Percentiles rank a stretch among this genome's conserved stretches.
These are phyloP conservation scores for Aptenodytes forsteri DNA, from an alignment of 2,113 vertebrate species.

Conservation along the genomic window DNA sequence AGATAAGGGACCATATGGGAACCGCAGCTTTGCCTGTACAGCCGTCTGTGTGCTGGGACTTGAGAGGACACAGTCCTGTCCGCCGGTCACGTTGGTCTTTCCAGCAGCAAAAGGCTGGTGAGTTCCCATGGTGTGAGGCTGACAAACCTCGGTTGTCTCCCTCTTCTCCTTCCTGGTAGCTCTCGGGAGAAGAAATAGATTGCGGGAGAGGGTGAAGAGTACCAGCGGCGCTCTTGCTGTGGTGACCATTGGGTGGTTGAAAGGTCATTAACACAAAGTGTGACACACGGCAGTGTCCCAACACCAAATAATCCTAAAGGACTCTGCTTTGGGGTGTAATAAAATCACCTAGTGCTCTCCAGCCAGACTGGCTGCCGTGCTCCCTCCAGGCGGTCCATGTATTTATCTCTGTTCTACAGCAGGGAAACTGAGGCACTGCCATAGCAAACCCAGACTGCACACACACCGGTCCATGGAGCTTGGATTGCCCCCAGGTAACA, in stretches of 20 bases:
- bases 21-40: background rate
- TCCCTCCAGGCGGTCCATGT: background rate
- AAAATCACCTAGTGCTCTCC: background rate
- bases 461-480: background rate
- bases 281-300: background rate
- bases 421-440: background rate
- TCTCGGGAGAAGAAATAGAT: background rate
- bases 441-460: background rate
- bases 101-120: background rate
- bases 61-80: background rate
- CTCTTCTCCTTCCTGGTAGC: background rate
- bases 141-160: background rate
- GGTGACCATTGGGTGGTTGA: background rate
- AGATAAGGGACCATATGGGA: background rate
- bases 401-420: background rate
- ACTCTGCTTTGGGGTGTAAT: background rate
- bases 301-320: background rate
- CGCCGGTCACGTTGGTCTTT: fast-evolving
- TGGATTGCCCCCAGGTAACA: background rate
- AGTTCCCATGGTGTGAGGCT: background rate
- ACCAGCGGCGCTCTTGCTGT: background rate
- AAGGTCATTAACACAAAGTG: background rate
- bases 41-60: background rate
- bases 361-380: background rate
- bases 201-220: background rate